A percentile compares a stretch with the other conserved stretches of the same genome.
phyloP scores from a whole-genome alignment of 2,797 vertebrate genomes.

The Lophotriccus pileatus region DNA sequence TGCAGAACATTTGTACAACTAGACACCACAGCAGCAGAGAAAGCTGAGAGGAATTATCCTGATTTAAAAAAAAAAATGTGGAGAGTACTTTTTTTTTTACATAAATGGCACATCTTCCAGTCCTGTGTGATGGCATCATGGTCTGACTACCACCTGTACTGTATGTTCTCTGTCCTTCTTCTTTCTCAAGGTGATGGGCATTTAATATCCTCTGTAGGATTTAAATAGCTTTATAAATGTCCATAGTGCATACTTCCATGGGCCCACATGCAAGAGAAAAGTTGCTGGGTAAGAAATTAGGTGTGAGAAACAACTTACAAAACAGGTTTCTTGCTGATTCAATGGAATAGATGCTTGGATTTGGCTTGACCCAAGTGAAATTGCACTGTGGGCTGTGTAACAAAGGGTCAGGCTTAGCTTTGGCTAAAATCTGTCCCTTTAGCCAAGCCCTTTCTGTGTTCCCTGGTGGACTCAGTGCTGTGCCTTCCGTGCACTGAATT shows the following conservation, averaged over 20 bases:
- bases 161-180: not conserved
- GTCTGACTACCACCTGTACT: not conserved
- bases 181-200: not conserved
- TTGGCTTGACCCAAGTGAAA: not conserved
- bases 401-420: not conserved
- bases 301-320: not conserved
- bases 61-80: not conserved
- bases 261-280: not conserved
- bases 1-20: not conserved
- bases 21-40: not conserved
- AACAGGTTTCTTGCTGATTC: not conserved
- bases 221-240: not conserved
- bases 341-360: not conserved
- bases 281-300: not conserved
- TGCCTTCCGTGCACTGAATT: not conserved
- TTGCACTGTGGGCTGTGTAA: not conserved
- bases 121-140: not conserved
- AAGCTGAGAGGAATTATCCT: not conserved
- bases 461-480: not conserved
- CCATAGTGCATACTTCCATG: not conserved
- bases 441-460: not conserved
- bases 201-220: not conserved
- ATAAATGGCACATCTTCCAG: not conserved
- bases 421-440: not conserved
- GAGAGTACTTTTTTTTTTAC: not conserved